Evolutionary conservation across 2,797 vertebrate species (phyloP).

Genomic region (Gallirallus australis): DNA sequence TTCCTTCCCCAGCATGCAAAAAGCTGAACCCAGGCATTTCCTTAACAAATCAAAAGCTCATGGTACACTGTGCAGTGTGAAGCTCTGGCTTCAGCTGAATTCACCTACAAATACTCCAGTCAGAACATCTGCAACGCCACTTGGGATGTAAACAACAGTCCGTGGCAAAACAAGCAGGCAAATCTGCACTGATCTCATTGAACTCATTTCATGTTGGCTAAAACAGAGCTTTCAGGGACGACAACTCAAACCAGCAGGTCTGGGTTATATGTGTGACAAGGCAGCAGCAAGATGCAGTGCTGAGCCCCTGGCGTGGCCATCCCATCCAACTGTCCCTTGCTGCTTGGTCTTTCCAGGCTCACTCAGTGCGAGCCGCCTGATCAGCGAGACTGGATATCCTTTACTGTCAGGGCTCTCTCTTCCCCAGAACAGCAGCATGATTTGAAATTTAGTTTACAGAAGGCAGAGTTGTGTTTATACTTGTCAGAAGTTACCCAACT

Average conservation of each 20-base stretch:
- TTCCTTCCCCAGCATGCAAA: neutral
- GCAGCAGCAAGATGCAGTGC: neutral
- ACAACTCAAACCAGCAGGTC: neutral
- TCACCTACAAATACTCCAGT: neutral
- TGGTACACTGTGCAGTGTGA: neutral
- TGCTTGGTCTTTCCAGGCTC: neutral
- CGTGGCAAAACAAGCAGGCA: neutral
- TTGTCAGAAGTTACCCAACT: slow-evolving; percentile 63
- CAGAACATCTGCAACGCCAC: neutral
- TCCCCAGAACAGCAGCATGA: neutral
- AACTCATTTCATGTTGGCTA: neutral
- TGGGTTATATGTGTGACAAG: neutral
- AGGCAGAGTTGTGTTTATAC: slow-evolving; percentile 55
- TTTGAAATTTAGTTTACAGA: slow-evolving; percentile 25
- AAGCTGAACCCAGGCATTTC: neutral
- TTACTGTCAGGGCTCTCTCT: neutral
- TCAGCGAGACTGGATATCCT: neutral
- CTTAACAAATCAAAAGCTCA: neutral
- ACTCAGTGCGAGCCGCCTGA: neutral
- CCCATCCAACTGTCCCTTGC: neutral
- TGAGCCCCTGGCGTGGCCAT: neutral
- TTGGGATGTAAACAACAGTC: neutral
- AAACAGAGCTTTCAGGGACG: neutral
- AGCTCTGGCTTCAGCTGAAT: neutral
- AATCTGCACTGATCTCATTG: neutral